These are phyloP conservation scores for Muscina levida DNA, from an alignment of 2,888 invertebrate species.

Conservation along the genomic window DNA sequence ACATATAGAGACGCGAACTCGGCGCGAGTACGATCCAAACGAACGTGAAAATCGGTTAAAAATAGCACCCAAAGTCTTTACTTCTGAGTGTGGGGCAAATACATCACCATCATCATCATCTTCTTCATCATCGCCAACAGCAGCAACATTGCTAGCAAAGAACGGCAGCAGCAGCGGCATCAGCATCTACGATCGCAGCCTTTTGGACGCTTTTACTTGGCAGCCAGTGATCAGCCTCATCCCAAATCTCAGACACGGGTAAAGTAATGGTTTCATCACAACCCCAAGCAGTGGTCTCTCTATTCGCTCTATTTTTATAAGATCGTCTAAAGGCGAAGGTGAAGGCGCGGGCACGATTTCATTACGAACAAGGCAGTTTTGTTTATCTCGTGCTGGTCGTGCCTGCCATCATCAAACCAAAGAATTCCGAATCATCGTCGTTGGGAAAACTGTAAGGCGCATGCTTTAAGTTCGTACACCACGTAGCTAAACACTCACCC, in stretches of 20 bases:
- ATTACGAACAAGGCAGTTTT: too few species aligned
- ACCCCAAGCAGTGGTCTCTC: background rate
- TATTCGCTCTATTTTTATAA: background rate
- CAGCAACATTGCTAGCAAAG: background rate
- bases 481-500: background rate
- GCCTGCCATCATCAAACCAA: too few species aligned
- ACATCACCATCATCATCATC: background rate
- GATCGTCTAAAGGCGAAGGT: background rate
- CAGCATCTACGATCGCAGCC: constrained; percentile 35
- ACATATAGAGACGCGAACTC: background rate
- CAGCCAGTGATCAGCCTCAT: constrained; percentile 41
- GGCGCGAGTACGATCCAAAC: background rate
- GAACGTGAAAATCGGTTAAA: constrained; percentile 43
- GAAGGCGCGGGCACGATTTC: too few species aligned
- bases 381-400: too few species aligned
- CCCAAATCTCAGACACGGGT: constrained; percentile 52
- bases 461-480: constrained; percentile 22
- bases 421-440: too few species aligned
- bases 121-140: background rate
- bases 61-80: constrained; percentile 52
- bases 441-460: constrained; percentile 1
- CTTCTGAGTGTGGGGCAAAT: constrained; percentile 49
- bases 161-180: background rate
- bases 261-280: constrained; percentile 46
- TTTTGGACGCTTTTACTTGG: constrained; percentile 9